Evolutionary conservation across 1,140 invertebrate genomes (phyloP), one percentile per base, ranked within the genome.

Genomic region (Megathymus violae): DNA sequence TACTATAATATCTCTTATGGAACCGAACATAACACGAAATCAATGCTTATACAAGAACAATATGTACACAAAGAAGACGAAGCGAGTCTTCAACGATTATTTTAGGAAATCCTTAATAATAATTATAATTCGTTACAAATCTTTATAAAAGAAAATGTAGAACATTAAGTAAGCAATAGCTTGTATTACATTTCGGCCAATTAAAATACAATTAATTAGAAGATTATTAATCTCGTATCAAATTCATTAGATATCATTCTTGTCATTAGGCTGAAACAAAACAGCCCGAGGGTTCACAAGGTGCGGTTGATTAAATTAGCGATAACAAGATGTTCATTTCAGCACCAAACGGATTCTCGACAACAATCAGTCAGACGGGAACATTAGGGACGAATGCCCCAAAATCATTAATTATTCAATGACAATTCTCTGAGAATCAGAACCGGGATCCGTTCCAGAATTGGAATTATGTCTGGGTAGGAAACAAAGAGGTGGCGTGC

Each of bases 371-470:
- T 50, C 73, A 66, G 34, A 19, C 47, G 46, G 58, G 38, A 72
- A 60, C 52, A 68, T 71, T 65, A 69, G 56, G 64, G 59, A 62
- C 51, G 16, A 17, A 68, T 68, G 65, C 70, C 69, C 64, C 62
- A 63, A 66, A 62, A 61, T 60, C 74, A 80, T 84, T 76, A 82
- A 84, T 82, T 79, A 82, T 80, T 78, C 75, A 74, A 74, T 63
- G 64, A 67, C 69, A 74, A 78, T 73, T 80, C 64, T 44, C 40
- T 61, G 56, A 58, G 67, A 82, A 76, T 76, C 68, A 71, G 69
- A 48, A 68, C 63, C 59, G 60, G 67, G 67, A 60, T 67, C 64
- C 71, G 63, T 67, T 71, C 52, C 60, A 50, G 78, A 75, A 79
- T 76, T 76, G 71, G 70, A 76, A 76, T 81, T 78, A 79, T 77